Evolutionary conservation across 2,113 vertebrate species (phyloP).

Genomic region (Ptilorrhoa leucosticta): DNA sequence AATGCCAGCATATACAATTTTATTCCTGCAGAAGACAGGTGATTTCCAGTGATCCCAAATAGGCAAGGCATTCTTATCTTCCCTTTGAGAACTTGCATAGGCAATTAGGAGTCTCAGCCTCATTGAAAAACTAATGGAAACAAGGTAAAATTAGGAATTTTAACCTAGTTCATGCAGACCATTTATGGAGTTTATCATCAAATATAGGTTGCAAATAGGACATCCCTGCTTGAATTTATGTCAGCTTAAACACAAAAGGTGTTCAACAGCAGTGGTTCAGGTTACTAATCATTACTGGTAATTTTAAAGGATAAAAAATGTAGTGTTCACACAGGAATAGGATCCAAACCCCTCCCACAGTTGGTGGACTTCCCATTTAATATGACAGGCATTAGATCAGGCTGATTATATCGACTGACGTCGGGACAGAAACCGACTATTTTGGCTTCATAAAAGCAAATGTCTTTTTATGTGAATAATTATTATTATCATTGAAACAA

Average conservation of each 20-base stretch:
- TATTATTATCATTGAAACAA: conserved; percentile 68
- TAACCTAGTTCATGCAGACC: not conserved
- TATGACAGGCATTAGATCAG: not conserved
- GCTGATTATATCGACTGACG: not conserved
- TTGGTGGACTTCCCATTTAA: not conserved
- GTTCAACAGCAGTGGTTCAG: not conserved
- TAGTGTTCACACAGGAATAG: not conserved
- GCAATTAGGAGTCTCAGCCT: not conserved
- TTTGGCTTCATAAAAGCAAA: conserved; percentile 42
- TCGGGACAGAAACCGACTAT: not conserved
- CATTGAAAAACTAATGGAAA: not conserved
- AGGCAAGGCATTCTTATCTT: not conserved
- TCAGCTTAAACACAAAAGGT: not conserved
- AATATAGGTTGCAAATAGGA: not conserved
- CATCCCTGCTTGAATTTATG: not conserved
- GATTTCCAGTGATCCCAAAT: not conserved
- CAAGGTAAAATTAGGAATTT: not conserved
- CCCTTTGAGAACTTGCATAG: not conserved
- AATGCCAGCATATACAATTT: not conserved
- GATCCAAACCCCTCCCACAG: not conserved
- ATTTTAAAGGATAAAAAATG: not conserved
- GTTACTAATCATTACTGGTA: not conserved
- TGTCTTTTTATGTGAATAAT: conserved; percentile 54
- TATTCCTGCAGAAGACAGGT: not conserved
- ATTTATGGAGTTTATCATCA: not conserved